phyloP scores from a whole-genome alignment of 2,888 invertebrate species.

The Limenitis camilla region DNA sequence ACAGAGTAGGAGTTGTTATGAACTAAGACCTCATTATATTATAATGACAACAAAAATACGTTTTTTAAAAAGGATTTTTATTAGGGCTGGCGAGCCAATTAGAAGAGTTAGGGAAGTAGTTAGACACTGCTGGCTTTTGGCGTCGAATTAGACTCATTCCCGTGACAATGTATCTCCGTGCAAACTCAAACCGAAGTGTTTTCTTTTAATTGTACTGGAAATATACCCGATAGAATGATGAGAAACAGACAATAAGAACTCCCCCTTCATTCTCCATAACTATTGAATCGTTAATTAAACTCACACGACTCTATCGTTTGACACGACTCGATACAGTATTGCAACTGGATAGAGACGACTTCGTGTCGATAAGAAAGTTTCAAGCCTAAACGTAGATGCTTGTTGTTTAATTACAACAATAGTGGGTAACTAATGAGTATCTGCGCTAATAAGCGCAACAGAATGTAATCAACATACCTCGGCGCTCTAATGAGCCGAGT shows the following conservation, averaged over 20 bases:
- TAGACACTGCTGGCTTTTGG: conserved; percentile 31
- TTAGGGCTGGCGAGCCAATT: conserved; percentile 67
- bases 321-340: conserved; percentile 33
- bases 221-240: conserved; percentile 69
- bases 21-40: conserved; percentile 43
- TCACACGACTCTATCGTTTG: conserved; percentile 51
- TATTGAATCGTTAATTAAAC: conserved; percentile 73
- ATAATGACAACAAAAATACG: conserved; percentile 52
- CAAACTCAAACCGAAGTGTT: conserved; percentile 40
- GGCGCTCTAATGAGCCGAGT: conserved; percentile 72
- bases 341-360: conserved; percentile 40
- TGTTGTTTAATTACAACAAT: conserved; percentile 75
- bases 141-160: conserved; percentile 66
- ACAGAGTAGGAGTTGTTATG: too few relatives aligned
- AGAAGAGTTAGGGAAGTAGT: conserved; percentile 55
- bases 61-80: conserved; percentile 52
- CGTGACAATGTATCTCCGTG: conserved; percentile 31
- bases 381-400: conserved; percentile 52
- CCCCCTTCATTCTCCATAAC: conserved; percentile 56
- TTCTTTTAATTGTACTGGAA: conserved; percentile 65
- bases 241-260: conserved; percentile 64
- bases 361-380: conserved; percentile 33
- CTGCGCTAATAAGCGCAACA: conserved; percentile 73
- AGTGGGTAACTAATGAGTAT: conserved; percentile 73
- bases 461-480: conserved; percentile 74